Percentiles rank a stretch among this genome's conserved stretches.
These are phyloP conservation scores for Poecilia gillii DNA, from an alignment of 2,797 vertebrate species.

Conservation along the genomic window DNA sequence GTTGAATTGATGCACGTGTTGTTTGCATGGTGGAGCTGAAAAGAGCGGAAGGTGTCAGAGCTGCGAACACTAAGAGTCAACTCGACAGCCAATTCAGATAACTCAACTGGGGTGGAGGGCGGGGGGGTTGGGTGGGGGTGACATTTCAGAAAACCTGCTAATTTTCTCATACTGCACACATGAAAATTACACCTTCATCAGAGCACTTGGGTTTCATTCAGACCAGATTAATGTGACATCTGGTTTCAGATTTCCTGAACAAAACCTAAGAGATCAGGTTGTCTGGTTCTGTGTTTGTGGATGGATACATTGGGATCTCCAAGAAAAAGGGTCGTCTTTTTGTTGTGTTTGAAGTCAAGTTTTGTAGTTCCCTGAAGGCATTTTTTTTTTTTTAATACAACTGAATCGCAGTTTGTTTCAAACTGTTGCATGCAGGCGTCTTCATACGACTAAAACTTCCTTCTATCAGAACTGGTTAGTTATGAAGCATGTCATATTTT, in stretches of 20 bases:
- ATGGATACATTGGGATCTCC: not conserved
- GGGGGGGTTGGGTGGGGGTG: too few species aligned
- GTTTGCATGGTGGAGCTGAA: conserved; percentile 2
- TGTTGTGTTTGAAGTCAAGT: not conserved
- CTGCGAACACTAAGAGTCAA: conserved; percentile 56
- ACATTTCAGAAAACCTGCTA: conserved; percentile 59
- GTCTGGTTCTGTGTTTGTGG: not conserved
- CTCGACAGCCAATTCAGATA: conserved; percentile 59
- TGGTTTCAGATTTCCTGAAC: conserved; percentile 6
- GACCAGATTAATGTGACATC: not conserved
- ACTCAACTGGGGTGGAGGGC: conserved; percentile 29
- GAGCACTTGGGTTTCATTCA: not conserved
- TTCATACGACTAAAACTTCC: conserved; percentile 19
- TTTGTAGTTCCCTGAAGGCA: not conserved
- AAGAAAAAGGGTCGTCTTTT: not conserved
- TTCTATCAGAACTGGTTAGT: conserved; percentile 39
- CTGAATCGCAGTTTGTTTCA: conserved; percentile 1
- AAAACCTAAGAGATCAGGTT: not conserved
- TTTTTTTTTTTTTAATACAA: not conserved
- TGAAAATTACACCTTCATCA: conserved; percentile 24
- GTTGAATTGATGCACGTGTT: conserved; percentile 51
- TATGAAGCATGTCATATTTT: conserved; percentile 40
- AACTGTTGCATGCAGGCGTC: not conserved
- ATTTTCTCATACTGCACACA: conserved; percentile 16
- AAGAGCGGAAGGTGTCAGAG: conserved; percentile 39